Conservation (phyloP, 2,888 invertebrate genomes). For the Sesamia inferens region DNA sequence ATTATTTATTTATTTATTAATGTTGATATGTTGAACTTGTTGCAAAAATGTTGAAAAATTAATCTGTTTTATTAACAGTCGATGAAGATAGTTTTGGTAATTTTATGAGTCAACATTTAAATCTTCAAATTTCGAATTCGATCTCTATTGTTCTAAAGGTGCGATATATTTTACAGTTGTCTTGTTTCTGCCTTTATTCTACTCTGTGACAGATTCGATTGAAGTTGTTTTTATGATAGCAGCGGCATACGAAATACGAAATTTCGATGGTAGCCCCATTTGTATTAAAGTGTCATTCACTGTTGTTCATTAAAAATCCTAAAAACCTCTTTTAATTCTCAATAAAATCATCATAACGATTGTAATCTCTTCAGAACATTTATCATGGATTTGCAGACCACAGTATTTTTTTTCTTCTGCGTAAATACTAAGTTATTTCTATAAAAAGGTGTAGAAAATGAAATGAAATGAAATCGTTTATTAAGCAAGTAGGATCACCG, state of each 20-base stretch:
- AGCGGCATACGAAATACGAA: conserved; percentile 34
- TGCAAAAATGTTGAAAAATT: too few relatives aligned
- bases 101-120: too few relatives aligned
- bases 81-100: too few relatives aligned
- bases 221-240: conserved; percentile 49
- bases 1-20: too few relatives aligned
- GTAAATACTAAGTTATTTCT: background rate
- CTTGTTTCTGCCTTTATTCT: conserved; percentile 1
- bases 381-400: background rate
- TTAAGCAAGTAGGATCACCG: too few relatives aligned
- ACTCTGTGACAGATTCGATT: conserved; percentile 46
- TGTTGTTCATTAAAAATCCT: background rate
- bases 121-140: too few relatives aligned
- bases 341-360: conserved; percentile 1
- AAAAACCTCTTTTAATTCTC: background rate
- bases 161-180: background rate
- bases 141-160: too few relatives aligned
- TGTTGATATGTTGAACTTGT: too few relatives aligned
- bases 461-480: too few relatives aligned
- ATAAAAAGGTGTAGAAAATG: background rate
- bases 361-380: conserved; percentile 5
- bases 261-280: conserved; percentile 20
- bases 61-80: too few relatives aligned
- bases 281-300: conserved; percentile 28
- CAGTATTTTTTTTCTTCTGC: background rate